Conservation (phyloP, 2,888 invertebrate genomes). For the Trypoxylon attenuatum region DNA sequence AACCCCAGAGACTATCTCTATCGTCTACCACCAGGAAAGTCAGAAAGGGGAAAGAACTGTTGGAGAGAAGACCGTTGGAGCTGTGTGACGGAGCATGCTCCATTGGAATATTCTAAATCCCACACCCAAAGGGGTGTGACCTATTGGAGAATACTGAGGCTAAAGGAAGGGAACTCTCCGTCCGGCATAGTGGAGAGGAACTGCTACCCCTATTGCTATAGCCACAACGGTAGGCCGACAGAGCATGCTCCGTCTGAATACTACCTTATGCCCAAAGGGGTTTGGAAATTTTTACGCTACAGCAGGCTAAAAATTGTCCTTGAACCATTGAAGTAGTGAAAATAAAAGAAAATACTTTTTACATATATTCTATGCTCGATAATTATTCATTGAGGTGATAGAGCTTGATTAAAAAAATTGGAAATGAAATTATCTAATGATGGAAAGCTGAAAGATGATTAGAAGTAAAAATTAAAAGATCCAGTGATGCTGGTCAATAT, state of each 20-base stretch:
- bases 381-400: too few relatives aligned
- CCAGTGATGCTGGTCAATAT: too few relatives aligned
- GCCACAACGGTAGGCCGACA: slow-evolving; percentile 52
- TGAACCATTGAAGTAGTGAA: background rate
- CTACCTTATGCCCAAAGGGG: slow-evolving; percentile 52
- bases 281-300: slow-evolving; percentile 36
- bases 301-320: slow-evolving; percentile 58
- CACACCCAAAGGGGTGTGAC: slow-evolving; percentile 56
- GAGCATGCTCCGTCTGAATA: slow-evolving; percentile 57
- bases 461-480: slow-evolving; percentile 12
- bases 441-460: too few relatives aligned
- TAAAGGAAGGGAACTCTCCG: slow-evolving; percentile 55
- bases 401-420: background rate
- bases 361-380: background rate
- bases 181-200: slow-evolving; percentile 58
- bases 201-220: slow-evolving; percentile 35
- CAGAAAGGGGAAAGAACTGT: slow-evolving; percentile 54
- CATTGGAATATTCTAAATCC: slow-evolving; percentile 60
- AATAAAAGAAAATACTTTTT: background rate
- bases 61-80: slow-evolving; percentile 50
- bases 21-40: slow-evolving; percentile 59
- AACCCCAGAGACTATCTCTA: slow-evolving; percentile 59
- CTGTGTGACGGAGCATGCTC: slow-evolving; percentile 56
- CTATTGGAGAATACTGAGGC: slow-evolving; percentile 30
- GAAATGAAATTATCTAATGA: slow-evolving; percentile 1